Evolutionary conservation across 2,797 vertebrate genomes (phyloP).

Genomic region (Spondyliosoma cantharus): DNA sequence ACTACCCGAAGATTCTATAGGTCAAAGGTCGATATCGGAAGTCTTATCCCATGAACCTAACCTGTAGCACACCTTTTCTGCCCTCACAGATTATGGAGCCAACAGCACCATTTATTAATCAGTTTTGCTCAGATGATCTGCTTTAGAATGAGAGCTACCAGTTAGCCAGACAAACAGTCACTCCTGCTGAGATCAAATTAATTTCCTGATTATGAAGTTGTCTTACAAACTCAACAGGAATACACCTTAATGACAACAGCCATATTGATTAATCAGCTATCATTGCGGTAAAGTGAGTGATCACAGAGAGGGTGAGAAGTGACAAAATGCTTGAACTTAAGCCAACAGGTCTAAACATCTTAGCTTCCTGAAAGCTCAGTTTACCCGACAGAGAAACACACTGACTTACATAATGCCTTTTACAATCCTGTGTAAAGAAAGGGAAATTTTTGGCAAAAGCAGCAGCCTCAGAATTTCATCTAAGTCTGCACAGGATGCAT

Average conservation of each 20-base stretch:
- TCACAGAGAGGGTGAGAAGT: not conserved
- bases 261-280: not conserved
- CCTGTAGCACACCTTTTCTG: not conserved
- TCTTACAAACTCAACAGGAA: not conserved
- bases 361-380: not conserved
- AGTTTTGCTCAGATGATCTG: not conserved
- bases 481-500: not conserved
- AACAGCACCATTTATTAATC: not conserved
- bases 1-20: not conserved
- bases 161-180: not conserved
- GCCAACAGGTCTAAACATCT: too few species aligned
- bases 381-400: not conserved
- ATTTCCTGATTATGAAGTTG: too few species aligned
- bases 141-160: not conserved
- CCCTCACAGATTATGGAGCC: not conserved
- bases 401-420: not conserved
- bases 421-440: not conserved
- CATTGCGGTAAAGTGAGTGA: not conserved
- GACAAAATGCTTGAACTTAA: not conserved
- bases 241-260: not conserved
- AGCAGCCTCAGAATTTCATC: not conserved
- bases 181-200: constrained; percentile 12
- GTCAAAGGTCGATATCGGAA: not conserved
- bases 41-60: too few species aligned
- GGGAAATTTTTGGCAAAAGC: not conserved